phyloP scores from a whole-genome alignment of 2,888 invertebrate genomes.

The Ypsolopha sequella region DNA sequence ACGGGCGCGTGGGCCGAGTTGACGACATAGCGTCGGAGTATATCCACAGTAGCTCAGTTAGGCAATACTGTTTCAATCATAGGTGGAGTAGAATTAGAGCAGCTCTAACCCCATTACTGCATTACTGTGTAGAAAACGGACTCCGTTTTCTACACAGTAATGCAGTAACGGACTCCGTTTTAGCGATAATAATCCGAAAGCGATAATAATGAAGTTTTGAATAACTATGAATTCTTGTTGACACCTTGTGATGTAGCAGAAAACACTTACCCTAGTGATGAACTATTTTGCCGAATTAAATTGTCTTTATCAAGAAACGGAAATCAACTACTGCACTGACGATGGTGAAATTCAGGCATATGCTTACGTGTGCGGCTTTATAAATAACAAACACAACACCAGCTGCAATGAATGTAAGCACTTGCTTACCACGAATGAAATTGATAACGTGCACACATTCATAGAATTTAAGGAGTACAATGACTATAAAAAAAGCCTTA shows the following conservation, averaged over 20 bases:
- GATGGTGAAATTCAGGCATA: slow-evolving; percentile 10
- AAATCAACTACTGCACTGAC: slow-evolving; percentile 4
- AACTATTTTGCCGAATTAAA: neutral
- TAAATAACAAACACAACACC: slow-evolving; percentile 5
- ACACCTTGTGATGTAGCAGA: neutral
- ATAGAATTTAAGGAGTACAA: neutral
- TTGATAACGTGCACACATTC: neutral
- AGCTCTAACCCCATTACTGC: too few species aligned
- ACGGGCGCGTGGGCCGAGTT: too few species aligned
- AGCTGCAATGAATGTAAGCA: neutral
- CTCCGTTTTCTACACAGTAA: too few species aligned
- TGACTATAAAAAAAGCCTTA: neutral
- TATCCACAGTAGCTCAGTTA: too few species aligned
- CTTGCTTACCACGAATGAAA: neutral
- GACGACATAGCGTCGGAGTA: too few species aligned
- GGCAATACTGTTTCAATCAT: too few species aligned
- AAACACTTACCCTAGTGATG: neutral
- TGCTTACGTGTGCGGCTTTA: slow-evolving; percentile 12
- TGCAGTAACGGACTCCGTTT: neutral
- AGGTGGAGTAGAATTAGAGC: too few species aligned
- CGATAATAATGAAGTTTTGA: slow-evolving; percentile 5
- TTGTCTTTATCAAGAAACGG: neutral
- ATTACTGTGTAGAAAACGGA: too few species aligned
- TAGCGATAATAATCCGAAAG: slow-evolving; percentile 9
- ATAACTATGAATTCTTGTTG: slow-evolving; percentile 1